These are phyloP conservation scores for Busseola fusca DNA, from an alignment of 2,888 invertebrate species.

Conservation along the genomic window DNA sequence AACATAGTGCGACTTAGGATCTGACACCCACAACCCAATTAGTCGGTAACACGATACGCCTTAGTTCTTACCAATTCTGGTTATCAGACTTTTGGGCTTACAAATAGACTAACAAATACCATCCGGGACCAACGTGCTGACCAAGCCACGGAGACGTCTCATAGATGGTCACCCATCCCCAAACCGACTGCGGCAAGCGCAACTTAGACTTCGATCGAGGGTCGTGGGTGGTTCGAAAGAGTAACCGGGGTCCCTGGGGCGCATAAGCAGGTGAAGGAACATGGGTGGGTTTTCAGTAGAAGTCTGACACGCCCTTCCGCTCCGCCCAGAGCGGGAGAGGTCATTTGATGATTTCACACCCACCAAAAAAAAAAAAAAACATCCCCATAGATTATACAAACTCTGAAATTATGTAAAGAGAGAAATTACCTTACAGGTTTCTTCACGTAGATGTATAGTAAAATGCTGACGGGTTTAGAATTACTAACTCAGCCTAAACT, in stretches of 20 bases:
- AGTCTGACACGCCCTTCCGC: too few relatives aligned
- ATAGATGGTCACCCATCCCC: not conserved
- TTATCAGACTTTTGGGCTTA: not conserved
- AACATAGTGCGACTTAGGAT: not conserved
- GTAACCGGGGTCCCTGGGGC: too few relatives aligned
- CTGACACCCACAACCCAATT: not conserved
- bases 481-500: constrained; percentile 11
- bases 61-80: too few relatives aligned
- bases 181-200: not conserved
- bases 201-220: not conserved
- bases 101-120: too few relatives aligned
- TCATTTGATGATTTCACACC: too few relatives aligned
- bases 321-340: too few relatives aligned
- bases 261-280: too few relatives aligned
- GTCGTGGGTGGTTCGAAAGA: too few relatives aligned
- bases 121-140: too few relatives aligned
- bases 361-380: too few relatives aligned
- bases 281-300: too few relatives aligned
- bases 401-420: not conserved
- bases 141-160: too few relatives aligned
- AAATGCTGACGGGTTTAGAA: constrained; percentile 1
- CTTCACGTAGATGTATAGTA: not conserved
- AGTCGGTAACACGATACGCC: not conserved
- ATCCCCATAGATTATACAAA: not conserved
- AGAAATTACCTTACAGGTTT: not conserved